Percentiles rank a stretch among this genome's conserved stretches.
Conservation (phyloP, 2,888 invertebrate genomes). For the Spilosoma lubricipeda region DNA sequence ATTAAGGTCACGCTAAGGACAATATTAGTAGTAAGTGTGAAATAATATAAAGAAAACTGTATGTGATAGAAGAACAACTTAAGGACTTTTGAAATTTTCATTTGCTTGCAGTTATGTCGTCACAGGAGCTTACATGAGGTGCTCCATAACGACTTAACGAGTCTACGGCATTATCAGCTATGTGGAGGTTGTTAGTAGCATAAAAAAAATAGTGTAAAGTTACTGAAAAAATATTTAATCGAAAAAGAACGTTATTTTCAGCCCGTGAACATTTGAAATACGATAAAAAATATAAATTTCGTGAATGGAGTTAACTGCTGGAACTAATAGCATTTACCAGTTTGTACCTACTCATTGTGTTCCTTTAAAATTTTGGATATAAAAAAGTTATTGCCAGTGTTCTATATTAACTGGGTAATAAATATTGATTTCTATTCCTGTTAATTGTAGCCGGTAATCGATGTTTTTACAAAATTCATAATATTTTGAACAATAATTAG, state of each 20-base stretch:
- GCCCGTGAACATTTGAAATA: slow-evolving; percentile 33
- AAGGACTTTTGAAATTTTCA: background rate
- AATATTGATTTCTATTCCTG: background rate
- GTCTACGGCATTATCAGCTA: too few species aligned
- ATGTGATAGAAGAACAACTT: background rate
- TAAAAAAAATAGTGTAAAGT: background rate
- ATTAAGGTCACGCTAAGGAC: background rate
- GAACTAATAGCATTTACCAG: slow-evolving; percentile 31
- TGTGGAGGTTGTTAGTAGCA: background rate
- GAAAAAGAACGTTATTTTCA: slow-evolving; percentile 25
- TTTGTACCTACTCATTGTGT: slow-evolving; percentile 19
- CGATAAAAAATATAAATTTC: slow-evolving; percentile 36
- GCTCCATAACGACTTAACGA: background rate
- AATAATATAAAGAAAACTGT: background rate
- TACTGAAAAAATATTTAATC: background rate
- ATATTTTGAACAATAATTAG: too few species aligned
- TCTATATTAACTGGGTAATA: background rate
- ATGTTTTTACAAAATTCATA: too few species aligned
- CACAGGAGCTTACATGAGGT: background rate
- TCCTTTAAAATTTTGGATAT: slow-evolving; percentile 8
- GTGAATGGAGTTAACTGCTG: slow-evolving; percentile 33
- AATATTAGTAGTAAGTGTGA: background rate
- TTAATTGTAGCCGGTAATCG: background rate
- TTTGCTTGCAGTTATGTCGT: too few species aligned
- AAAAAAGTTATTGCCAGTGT: slow-evolving; percentile 4